Base-by-base conservation (phyloP, 1,140 invertebrate genomes). In the Brachionus rubens region DNA sequence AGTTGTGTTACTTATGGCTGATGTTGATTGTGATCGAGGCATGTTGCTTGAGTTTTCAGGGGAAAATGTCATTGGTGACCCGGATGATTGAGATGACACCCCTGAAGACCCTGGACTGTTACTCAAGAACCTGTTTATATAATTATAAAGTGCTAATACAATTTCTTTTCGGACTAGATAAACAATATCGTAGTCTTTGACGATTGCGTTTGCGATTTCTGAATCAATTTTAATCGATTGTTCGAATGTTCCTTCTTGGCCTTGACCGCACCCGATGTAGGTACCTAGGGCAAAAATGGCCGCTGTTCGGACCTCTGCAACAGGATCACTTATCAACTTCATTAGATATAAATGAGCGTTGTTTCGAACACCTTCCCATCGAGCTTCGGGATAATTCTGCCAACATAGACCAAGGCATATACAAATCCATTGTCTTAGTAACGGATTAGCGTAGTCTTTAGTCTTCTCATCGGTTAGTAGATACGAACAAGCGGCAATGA, bases 221-320 rank as follows among this genome's bases (percentile, higher is more conserved):
- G 26, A 41, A 43, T 48, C 48, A 12, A 54, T 75, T 75, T 54
- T 26, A 10, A 41, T 75, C 2, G 72, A 21, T 43, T 43, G 48
- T 33, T 75, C 48, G 12, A 54, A 54, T 0, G 72, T 75, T 14
- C 48, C 48, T 33, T 75, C 48, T 28, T 62, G 56, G 24, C 41
- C 52, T 33, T 47, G 24, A 0, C 46, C 54, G 16, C 33, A 40
- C 6, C 26, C 48, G n/a, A 76, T 40, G 7, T 52, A 76, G 19
- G 52, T 76, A 12, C 75, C 56, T 3, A 76, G 36, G 10, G 75
- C 75, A 16, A 62, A 76, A 12, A 59, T 6, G n/a, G 21, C 36
- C 1, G 54, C 59, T 16, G 75, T 43, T 21, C 75, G n/a, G 2
- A 76, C 75, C 21, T 76, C 75, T 1, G 52, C n/a, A 28, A 10